Evolutionary conservation across 2,888 invertebrate species (phyloP).

Genomic region (Ypsolopha scabrella): DNA sequence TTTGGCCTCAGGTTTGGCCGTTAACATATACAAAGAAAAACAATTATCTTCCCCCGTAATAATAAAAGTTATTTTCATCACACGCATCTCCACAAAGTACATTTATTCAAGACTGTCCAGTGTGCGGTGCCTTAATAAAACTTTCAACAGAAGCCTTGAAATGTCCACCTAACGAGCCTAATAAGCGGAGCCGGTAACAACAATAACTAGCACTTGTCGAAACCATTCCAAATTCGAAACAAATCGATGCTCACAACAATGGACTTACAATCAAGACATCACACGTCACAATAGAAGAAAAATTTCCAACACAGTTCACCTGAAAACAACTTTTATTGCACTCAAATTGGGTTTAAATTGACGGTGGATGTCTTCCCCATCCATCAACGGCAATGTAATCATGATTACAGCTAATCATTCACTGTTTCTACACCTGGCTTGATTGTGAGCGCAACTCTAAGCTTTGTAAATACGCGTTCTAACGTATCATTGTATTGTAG

Average conservation of each 20-base stretch:
- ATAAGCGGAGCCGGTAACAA: background rate
- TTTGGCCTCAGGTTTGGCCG: too few relatives aligned
- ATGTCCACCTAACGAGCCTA: background rate
- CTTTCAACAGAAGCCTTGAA: constrained; percentile 1
- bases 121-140: background rate
- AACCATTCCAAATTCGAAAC: constrained; percentile 1
- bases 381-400: constrained; percentile 17
- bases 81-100: too few relatives aligned
- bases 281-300: constrained; percentile 10
- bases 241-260: constrained; percentile 3
- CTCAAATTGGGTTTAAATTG: background rate
- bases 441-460: background rate
- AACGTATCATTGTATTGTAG: too few relatives aligned
- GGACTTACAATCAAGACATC: constrained; percentile 24
- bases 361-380: constrained; percentile 5
- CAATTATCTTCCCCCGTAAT: too few relatives aligned
- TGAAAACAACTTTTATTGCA: background rate
- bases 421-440: constrained; percentile 30
- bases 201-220: constrained; percentile 5
- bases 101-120: too few relatives aligned
- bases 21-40: too few relatives aligned
- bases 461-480: background rate
- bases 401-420: constrained; percentile 37
- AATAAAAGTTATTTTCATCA: too few relatives aligned
- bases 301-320: background rate